Conservation (phyloP, 2,888 invertebrate genomes). For the Lithophane ornitopus region DNA sequence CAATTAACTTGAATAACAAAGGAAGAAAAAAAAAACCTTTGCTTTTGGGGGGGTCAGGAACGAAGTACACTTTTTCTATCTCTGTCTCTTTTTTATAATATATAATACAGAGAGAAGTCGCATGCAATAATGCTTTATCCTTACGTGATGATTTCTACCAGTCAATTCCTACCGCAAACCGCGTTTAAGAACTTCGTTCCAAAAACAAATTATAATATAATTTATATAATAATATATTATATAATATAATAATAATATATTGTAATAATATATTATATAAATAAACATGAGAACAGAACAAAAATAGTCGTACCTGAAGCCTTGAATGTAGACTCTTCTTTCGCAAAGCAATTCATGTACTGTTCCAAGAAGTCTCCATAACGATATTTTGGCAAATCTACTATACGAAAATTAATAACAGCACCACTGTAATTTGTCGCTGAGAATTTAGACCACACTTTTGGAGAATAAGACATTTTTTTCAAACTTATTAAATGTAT, state of each 20-base stretch:
- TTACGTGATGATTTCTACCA: not conserved
- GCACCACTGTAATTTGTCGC: constrained; percentile 40
- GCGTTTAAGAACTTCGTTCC: not conserved
- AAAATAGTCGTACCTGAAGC: constrained; percentile 51
- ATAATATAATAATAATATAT: no score
- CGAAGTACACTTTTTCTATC: not conserved
- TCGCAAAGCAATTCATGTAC: constrained; percentile 58
- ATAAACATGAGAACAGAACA: not conserved
- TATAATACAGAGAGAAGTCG: not conserved
- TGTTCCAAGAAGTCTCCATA: constrained; percentile 63
- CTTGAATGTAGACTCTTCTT: constrained; percentile 56
- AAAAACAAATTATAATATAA: not conserved
- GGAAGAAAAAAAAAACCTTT: not conserved
- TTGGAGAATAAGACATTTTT: constrained; percentile 21
- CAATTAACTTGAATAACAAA: not conserved
- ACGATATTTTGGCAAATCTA: constrained; percentile 58
- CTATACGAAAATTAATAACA: constrained; percentile 56
- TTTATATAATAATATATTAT: no score
- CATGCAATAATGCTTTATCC: not conserved
- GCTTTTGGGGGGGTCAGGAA: not conserved
- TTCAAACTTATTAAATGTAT: not conserved
- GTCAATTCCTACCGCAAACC: not conserved
- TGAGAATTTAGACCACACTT: constrained; percentile 55
- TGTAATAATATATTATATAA: no score
- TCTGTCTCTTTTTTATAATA: no score